Conservation (phyloP, 2,797 vertebrate species). For the Sciurus vulgaris region DNA sequence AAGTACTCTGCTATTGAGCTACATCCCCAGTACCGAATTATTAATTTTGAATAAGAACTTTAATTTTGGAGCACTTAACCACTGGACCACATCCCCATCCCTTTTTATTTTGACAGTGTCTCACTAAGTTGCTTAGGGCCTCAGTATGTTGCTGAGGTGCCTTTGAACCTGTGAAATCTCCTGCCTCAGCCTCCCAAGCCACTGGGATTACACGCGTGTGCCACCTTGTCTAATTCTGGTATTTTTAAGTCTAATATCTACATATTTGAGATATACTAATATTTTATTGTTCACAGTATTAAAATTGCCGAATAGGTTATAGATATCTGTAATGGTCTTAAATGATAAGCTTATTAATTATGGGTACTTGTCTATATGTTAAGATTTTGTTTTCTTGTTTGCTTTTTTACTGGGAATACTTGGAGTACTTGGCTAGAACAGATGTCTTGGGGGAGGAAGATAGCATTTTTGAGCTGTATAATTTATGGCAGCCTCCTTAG, state of each 20-base stretch:
- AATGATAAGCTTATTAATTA: constrained; percentile 6
- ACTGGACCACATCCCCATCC: no score
- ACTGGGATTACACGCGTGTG: no score
- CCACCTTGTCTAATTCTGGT: background rate
- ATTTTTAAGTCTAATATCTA: constrained; percentile 57
- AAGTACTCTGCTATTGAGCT: background rate
- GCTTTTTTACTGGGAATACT: constrained; percentile 40
- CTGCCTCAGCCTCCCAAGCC: no score
- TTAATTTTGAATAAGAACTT: background rate
- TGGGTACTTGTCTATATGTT: constrained; percentile 12
- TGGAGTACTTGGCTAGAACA: constrained; percentile 58
- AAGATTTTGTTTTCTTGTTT: constrained; percentile 54
- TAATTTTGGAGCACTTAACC: background rate
- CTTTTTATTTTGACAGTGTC: no score
- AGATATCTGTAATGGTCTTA: background rate
- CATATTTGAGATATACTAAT: background rate
- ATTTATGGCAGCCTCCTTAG: constrained; percentile 54
- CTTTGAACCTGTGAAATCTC: no score
- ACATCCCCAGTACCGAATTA: background rate
- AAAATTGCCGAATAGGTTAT: constrained; percentile 18
- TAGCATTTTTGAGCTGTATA: constrained; percentile 70
- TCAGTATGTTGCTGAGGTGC: no score
- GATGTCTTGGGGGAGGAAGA: constrained; percentile 62
- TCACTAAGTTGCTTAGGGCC: no score
- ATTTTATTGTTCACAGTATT: constrained; percentile 48